Conservation (phyloP, 2,888 invertebrate genomes). For the Cenopis cana region DNA sequence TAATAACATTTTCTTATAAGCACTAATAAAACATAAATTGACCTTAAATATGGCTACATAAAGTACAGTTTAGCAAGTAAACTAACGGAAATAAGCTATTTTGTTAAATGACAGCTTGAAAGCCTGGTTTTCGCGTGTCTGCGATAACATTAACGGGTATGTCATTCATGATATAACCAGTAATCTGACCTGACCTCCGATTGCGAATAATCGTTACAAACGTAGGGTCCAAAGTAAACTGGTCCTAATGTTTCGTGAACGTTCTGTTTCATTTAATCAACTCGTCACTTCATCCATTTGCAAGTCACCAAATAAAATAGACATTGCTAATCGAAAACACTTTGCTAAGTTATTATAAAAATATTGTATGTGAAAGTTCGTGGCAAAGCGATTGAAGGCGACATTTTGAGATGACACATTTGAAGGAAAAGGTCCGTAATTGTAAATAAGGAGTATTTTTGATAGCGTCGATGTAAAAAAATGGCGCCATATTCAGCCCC, state of each 20-base stretch:
- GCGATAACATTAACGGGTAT: neutral
- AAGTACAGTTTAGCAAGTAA: neutral
- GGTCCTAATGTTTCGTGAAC: neutral
- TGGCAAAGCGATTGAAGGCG: neutral
- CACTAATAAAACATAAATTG: neutral
- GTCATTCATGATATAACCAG: neutral
- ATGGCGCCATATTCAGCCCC: too few species aligned
- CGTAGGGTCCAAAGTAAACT: neutral
- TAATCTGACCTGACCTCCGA: neutral
- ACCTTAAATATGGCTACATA: neutral
- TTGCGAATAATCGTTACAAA: neutral
- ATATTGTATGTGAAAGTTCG: slow-evolving; percentile 1
- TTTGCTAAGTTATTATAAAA: neutral
- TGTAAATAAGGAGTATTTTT: too few species aligned
- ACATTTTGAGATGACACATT: too few species aligned
- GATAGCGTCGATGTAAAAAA: too few species aligned
- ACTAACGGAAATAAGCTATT: neutral
- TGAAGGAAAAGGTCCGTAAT: too few species aligned
- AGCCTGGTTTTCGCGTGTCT: slow-evolving; percentile 23
- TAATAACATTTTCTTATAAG: neutral
- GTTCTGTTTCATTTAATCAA: slow-evolving; percentile 16
- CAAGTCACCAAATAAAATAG: slow-evolving; percentile 19
- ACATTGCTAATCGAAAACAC: neutral
- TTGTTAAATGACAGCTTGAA: neutral
- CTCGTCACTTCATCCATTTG: slow-evolving; percentile 11